Base-by-base conservation (phyloP, 2,888 invertebrate genomes). In the Apomyelois bistriatella region DNA sequence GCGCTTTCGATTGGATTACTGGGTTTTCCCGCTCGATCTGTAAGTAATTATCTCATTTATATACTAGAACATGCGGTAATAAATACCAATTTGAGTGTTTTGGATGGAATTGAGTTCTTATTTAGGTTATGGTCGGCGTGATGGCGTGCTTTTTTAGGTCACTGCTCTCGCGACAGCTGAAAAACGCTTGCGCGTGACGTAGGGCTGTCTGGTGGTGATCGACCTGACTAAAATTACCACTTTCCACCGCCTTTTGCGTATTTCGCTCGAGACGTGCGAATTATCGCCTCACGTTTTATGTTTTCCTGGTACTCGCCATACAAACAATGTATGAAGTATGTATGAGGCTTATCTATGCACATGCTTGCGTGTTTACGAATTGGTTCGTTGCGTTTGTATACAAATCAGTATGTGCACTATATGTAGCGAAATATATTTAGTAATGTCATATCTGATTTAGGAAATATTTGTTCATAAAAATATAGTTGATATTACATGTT, bases 141-240 rank as follows among this genome's bases (percentile, higher is more conserved):
- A 61, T 78, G 76, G 82, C 83, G 81, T 87, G 86, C 77, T 85
- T 71, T 74, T 79, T 77, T 83, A 86, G 89, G 89, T 89, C 89
- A 89, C 73, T 84, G 84, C 71, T 81, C 85, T 68, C 72, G 22
- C 32, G 79, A 82, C 88, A 88, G 86, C 83, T 85, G 85, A 50
- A 55, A 58, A 76, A 83, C 85, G 85, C 83, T 65, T 81, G 85
- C 84, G 85, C 82, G 58, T 84, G 85, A 87, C 86, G 86, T 84
- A 76, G 76, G 70, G 68, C 60, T 40, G 59, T 66, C 61, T 69
- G 10, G 35, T 46, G 79, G 76, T 77, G 72, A 82, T 86, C 85
- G 87, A 85, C 85, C 82, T 79, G 82, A 77, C 84, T 83, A 85
- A 81, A 77, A 74, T 85, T 84, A 79, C 70, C 55, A 62, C 62